Evolutionary conservation across 37 sponge, comb jelly and placozoan species (phyloP).

Genomic region (Mnemiopsis leidyi): DNA sequence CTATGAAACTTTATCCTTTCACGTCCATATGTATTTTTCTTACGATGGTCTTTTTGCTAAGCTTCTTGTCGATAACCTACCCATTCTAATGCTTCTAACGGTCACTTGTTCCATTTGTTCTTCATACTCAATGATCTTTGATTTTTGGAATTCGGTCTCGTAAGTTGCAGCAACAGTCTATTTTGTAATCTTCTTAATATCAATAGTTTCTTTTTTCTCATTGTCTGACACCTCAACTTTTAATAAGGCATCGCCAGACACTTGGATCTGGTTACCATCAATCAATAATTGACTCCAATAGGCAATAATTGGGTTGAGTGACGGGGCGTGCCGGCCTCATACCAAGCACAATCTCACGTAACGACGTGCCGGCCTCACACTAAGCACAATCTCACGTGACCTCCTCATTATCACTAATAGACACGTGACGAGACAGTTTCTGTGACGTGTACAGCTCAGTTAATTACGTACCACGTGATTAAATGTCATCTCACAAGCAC

Average conservation of each 20-base stretch:
- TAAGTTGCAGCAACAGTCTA: too few relatives aligned
- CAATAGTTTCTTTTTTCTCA: too few relatives aligned
- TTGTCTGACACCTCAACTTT: too few relatives aligned
- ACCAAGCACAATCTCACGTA: not conserved
- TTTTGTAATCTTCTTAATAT: too few relatives aligned
- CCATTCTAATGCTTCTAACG: too few relatives aligned
- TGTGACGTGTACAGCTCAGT: too few relatives aligned
- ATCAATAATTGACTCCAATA: not conserved
- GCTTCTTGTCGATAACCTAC: too few relatives aligned
- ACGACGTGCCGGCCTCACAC: not conserved
- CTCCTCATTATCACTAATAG: not conserved
- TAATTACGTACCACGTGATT: not conserved
- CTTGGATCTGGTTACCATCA: not conserved
- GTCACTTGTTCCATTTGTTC: too few relatives aligned
- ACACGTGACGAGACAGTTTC: too few relatives aligned
- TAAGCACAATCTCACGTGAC: not conserved
- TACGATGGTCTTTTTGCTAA: not conserved
- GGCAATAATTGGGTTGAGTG: not conserved
- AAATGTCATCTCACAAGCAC: constrained; percentile 20
- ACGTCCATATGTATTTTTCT: not conserved
- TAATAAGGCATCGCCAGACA: too few relatives aligned
- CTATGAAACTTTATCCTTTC: not conserved
- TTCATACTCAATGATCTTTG: too few relatives aligned
- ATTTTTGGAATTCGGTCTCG: too few relatives aligned
- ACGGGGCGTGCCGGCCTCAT: not conserved